Evolutionary conservation across 2,113 vertebrate genomes (phyloP).

Genomic region (Pteruthius melanotis): DNA sequence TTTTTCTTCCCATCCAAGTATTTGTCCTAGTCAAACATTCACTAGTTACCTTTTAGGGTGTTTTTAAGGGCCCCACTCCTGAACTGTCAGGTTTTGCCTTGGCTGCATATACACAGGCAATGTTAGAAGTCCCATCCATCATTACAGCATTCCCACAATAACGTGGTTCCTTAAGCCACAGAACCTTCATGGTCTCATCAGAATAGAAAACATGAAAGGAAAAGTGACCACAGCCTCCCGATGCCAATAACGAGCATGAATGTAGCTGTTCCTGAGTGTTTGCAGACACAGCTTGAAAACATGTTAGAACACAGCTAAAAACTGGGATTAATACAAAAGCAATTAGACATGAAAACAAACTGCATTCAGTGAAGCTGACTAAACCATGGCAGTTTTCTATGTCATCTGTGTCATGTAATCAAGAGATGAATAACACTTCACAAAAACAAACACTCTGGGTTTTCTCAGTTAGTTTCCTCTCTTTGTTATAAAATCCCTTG

Average conservation of each 20-base stretch:
- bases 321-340: not conserved
- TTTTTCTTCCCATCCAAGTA: not conserved
- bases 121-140: not conserved
- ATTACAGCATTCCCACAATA: not conserved
- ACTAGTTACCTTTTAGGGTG: not conserved
- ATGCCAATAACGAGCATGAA: not conserved
- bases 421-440: not conserved
- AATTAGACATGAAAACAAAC: not conserved
- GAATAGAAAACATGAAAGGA: not conserved
- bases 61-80: not conserved
- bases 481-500: not conserved
- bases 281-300: not conserved
- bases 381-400: not conserved
- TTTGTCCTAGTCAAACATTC: slow-evolving; percentile 32
- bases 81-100: not conserved
- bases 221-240: not conserved
- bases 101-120: not conserved
- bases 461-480: not conserved
- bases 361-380: not conserved
- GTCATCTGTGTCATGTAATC: not conserved
- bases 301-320: not conserved
- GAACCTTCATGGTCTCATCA: not conserved
- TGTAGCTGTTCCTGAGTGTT: not conserved
- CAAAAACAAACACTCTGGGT: not conserved
- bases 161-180: not conserved